A percentile compares a stretch with the other conserved stretches of the same genome.
Evolutionary conservation across 2,113 vertebrate species (phyloP).

Genomic region (Clarias gariepinus): DNA sequence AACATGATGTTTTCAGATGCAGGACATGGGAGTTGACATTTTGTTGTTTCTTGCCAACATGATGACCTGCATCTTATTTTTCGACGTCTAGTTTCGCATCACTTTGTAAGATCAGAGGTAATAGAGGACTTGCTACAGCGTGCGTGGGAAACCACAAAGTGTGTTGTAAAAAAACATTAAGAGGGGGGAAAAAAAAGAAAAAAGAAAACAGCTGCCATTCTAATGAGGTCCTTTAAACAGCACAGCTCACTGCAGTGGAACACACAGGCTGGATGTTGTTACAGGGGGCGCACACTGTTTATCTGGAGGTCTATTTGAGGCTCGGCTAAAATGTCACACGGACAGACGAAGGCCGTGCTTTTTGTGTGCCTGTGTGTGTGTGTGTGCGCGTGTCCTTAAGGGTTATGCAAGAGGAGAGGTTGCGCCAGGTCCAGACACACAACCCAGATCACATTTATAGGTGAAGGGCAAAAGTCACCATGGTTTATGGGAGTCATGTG

Average conservation of each 20-base stretch:
- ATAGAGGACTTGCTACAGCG: neutral
- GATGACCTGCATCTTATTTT: neutral
- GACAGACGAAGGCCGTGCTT: conserved; percentile 27
- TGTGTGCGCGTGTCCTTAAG: conserved; percentile 57
- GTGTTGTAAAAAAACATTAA: neutral
- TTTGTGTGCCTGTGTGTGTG: conserved; percentile 15
- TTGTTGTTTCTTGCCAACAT: neutral
- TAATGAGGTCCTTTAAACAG: neutral
- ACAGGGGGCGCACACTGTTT: neutral
- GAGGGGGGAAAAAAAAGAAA: neutral
- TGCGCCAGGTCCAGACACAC: conserved; percentile 55
- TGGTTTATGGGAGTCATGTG: conserved; percentile 21
- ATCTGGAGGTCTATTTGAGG: conserved; percentile 17
- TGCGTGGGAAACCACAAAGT: neutral
- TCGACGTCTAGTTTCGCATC: neutral
- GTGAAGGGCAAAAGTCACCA: conserved; percentile 47
- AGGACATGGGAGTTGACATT: neutral
- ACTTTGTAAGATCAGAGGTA: neutral
- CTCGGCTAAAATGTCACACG: conserved; percentile 49
- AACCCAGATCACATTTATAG: conserved; percentile 63
- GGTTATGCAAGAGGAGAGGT: conserved; percentile 65
- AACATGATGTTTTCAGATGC: neutral
- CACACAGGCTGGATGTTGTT: neutral
- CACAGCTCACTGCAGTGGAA: neutral
- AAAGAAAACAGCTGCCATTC: neutral